Base-by-base conservation (phyloP, 2,797 vertebrate genomes). In the Epinephelus awoara region DNA sequence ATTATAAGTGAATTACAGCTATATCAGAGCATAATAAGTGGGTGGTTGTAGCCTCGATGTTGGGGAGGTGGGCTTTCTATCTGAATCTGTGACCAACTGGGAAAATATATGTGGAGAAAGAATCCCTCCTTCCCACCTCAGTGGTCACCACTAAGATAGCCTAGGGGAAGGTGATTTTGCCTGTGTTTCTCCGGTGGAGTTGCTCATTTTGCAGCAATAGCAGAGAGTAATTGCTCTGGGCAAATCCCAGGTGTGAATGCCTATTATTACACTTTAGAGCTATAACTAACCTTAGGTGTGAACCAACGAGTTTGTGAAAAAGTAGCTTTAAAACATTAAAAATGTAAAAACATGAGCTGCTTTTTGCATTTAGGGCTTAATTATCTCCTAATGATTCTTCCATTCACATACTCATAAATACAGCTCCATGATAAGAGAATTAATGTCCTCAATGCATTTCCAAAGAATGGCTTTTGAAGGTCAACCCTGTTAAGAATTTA, bases 231-330 rank as follows among this genome's bases (percentile, higher is more conserved):
- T 76, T 17, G 40, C 63, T 73, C 9, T 50, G 46, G 62, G 70
- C 55, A 17, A 75, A 66, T 79, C 69, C 55, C 52, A 61, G 56
- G 14, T 80, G 52, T 67, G 38, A 73, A 50, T 62, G n/a, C 25
- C 72, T 56, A 27, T 75, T 69, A 49, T 68, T 47, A 72, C 25
- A 57, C 52, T 18, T 1, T 42, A 49, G 14, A 44, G 25, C 55
- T 58, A 27, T 25, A 49, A 38, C 40, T 7, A 59, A 51, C 27
- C 19, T 61, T 59, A 49, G 56, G 5, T 75, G 38, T 58, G 17
- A 49, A 15, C 25, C 50, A 34, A 46, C 49, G 25, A 17, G 4
- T 34, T 67, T 50, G 14, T 57, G 17, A n/a, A 59, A 58, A 67
- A 58, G 4, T 13, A 68, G 4, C 21, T 42, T 73, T 64, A 2